Base-by-base conservation (phyloP, 2,113 vertebrate species). In the Promerops cafer region DNA sequence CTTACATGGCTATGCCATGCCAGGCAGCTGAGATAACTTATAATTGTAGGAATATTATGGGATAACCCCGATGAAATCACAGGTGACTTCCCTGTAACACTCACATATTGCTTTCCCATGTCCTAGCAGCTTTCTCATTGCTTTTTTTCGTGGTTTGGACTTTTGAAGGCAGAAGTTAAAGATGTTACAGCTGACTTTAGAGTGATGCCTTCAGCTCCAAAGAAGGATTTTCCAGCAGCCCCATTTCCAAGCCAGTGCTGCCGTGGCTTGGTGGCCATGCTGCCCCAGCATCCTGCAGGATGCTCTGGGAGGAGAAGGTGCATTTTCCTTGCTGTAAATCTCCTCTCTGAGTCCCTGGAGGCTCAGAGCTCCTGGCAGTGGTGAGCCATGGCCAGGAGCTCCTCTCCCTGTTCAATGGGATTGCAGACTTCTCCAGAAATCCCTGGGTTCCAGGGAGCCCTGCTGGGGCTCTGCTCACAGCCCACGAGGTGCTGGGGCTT, bases 211-310 rank as follows among this genome's bases (percentile, higher is more conserved):
- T 63, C 16, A 6, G 2, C 49, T 68, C 10, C 24, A 28, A n/a
- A 21, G 9, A 30, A 3, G 23, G 23, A 13, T 59, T 72, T 81
- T 40, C 40, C 69, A 87, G 47, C 68, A 59, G 59, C 35, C 42
- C 61, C 28, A 1, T 70, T 76, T 11, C 47, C 52, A n/a, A 89
- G 37, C 21, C 44, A 16, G 0, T 6, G 17, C 31, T 85, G 50
- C 50, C 1, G 0, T 2, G 13, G 60, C 31, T 53, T 33, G 0
- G 0, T 40, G 78, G 33, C 16, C 64, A 17, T 5, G 30, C 33
- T 72, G 33, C 47, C 19, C 35, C 54, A 24, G 14, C 28, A 6
- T 2, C 53, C 49, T 65, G 3, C 0, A n/a, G 68, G 37, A 37
- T 6, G 35, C 44, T 47, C 40, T 52, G 47, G 24, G n/a, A 33